A percentile compares a stretch with the other conserved stretches of the same genome.
Evolutionary conservation across 2,113 vertebrate species (phyloP).

Genomic region (Recurvirostra avosetta): DNA sequence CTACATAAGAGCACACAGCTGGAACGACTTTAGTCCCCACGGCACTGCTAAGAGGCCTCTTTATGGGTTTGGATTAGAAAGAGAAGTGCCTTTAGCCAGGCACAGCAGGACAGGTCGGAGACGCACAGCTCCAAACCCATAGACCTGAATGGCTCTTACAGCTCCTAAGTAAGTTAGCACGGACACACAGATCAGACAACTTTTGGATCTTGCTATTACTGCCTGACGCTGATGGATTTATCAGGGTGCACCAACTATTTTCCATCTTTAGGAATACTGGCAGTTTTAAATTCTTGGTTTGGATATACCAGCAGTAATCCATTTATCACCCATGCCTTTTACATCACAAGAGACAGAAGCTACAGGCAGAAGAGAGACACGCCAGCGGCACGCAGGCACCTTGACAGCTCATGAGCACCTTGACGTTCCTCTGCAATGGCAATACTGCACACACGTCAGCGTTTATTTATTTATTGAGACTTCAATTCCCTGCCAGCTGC

Average conservation of each 20-base stretch:
- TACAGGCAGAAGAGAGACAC: neutral
- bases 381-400: rapidly evolving
- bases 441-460: neutral
- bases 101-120: neutral
- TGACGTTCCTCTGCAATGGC: neutral
- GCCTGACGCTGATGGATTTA: neutral
- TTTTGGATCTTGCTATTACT: neutral
- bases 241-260: neutral
- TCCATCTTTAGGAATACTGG: neutral
- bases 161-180: neutral
- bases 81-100: neutral
- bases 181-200: neutral
- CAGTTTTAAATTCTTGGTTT: neutral
- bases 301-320: neutral
- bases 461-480: neutral
- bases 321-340: neutral
- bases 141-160: neutral
- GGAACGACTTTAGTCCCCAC: slow-evolving; percentile 1
- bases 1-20: slow-evolving; percentile 14
- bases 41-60: neutral
- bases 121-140: neutral
- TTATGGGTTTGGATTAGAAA: slow-evolving; percentile 14
- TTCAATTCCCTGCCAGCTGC: neutral
- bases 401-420: neutral
- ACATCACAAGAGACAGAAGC: neutral